Evolutionary conservation across 1,140 invertebrate genomes (phyloP), one percentile per base, ranked within the genome.

Genomic region (Steinernema feltiae): DNA sequence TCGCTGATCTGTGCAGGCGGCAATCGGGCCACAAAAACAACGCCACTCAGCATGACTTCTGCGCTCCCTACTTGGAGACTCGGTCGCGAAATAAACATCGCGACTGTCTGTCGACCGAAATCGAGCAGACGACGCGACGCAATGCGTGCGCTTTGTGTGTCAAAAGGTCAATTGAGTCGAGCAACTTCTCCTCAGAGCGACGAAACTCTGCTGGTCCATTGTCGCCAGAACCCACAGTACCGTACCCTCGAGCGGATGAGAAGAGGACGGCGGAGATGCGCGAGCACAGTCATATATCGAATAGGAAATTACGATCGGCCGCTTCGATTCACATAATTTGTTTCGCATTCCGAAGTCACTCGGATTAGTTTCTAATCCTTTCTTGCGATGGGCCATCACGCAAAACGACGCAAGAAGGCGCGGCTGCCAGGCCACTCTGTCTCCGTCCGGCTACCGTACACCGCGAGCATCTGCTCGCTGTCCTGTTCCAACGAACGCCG

Each of bases 351-450:
- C 24, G 15, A 27, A 46, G 7, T 46, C 41, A 27, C 53, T 27
- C 53, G 53, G 53, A 63, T 63, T 63, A 63, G 53, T 63, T 63
- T 27, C 53, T 63, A 63, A 63, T 63, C 53, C 53, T 63, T 3
- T 7, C 41, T 46, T 63, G 24, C 53, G 53, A n/a, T 27, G 53
- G 53, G 7, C 53, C 24, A 27, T 63, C 53, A 63, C 53, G 53
- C 15, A 63, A 41, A 27, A 63, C 53, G 53, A 21, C 41, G 53
- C 7, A 27, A 12, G 53, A 27, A 63, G 53, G 53, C 53, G 53
- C 53, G 53, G 53, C 53, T 12, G 12, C 3, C 12, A 21, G 7
- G 15, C 53, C 53, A n/a, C n/a, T n/a, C n/a, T n/a, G n/a, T n/a
- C n/a, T n/a, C n/a, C n/a, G n/a, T 15, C 12, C 53, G 3, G 53